Evolutionary conservation across 1,140 invertebrate genomes (phyloP).

Genomic region (Drosophila obscura): DNA sequence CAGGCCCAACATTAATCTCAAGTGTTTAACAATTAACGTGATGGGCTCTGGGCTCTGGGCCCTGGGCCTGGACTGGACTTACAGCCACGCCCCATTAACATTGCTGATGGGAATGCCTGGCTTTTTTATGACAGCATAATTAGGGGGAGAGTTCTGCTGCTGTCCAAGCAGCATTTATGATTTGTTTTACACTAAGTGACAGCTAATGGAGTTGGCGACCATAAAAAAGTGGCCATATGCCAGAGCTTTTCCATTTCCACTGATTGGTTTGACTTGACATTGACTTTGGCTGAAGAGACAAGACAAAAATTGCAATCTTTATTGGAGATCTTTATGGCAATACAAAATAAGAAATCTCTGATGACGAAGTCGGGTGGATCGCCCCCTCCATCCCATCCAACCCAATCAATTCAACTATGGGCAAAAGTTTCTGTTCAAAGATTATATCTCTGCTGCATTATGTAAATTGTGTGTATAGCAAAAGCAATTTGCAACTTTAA

Average conservation of each 20-base stretch:
- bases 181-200: constrained; percentile 69
- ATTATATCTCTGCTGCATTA: constrained; percentile 61
- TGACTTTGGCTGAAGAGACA: constrained; percentile 11
- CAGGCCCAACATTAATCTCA: constrained; percentile 61
- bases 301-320: constrained; percentile 8
- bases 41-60: constrained; percentile 8
- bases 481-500: constrained; percentile 74
- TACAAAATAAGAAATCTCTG: constrained; percentile 20
- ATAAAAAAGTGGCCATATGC: constrained; percentile 61
- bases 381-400: background rate
- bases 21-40: constrained; percentile 73
- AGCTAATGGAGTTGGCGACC: constrained; percentile 62
- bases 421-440: constrained; percentile 32
- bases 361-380: constrained; percentile 5
- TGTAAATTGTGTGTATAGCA: constrained; percentile 58
- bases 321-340: constrained; percentile 8
- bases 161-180: constrained; percentile 44
- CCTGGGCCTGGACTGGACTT: constrained; percentile 12
- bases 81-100: constrained; percentile 24
- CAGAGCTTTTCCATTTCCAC: constrained; percentile 27
- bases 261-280: constrained; percentile 47
- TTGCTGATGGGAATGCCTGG: constrained; percentile 10
- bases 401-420: constrained; percentile 50
- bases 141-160: constrained; percentile 35
- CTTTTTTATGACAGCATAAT: constrained; percentile 65